Base-by-base conservation (phyloP, 2,888 invertebrate species). In the Quadroppia sp. region DNA sequence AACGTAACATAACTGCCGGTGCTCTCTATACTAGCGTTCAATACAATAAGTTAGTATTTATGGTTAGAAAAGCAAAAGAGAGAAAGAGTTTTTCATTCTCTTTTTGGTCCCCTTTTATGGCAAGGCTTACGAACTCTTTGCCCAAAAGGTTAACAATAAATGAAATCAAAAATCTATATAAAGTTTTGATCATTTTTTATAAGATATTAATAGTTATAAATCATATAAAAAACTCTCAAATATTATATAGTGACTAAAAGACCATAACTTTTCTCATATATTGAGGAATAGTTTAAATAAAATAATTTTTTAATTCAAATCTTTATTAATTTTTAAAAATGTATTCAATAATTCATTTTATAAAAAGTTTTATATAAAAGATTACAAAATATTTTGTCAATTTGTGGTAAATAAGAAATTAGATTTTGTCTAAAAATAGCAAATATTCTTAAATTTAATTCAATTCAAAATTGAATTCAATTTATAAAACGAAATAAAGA, bases 61-160 rank as follows among this genome's bases (percentile, higher is more conserved):
- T 36, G 36, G 36, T 36, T 36, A 36, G 36, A 36, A 36, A 36
- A 36, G 36, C n/a, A 42, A 50, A 15, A 7, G 50, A n/a, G 50
- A 17, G 4, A 20, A 17, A 50, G 4, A 4, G 15, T 4, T n/a
- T 50, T n/a, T 50, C 4, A 4, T 4, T 20, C 15, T 50, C 4
- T 15, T n/a, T 50, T 50, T 7, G 50, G 4, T 4, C 50, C 15
- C n/a, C 4, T 50, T 7, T 50, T 9, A 17, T 50, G 36, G 36
- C 6, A 36, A 36, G 36, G 36, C 36, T 50, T 50, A 7, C n/a
- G 7, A 50, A 50, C 50, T 50, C 20, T 50, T 50, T 50, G 50
- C 50, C 50, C 20, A 17, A 50, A 20, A 50, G 50, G 50, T 50
- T 50, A 50, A 50, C 50, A 50, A 50, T 50, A 50, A 50, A 50